These are phyloP conservation scores for Saturnia japonica DNA, from an alignment of 2,888 invertebrate genomes.

Conservation along the genomic window DNA sequence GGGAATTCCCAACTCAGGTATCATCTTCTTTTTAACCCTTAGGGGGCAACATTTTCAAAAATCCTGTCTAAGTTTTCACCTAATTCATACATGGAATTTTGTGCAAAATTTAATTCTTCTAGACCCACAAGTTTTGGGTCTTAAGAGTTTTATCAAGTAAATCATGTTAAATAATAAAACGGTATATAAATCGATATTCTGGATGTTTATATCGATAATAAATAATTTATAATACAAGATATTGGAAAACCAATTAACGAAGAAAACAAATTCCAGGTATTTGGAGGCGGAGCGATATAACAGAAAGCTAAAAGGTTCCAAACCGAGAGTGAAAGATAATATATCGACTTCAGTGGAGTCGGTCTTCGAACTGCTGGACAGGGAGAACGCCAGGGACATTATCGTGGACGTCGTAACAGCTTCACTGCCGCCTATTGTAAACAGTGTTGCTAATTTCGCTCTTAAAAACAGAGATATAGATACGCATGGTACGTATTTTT, in stretches of 20 bases:
- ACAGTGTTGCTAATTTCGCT: slow-evolving; percentile 61
- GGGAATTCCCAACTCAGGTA: too few relatives aligned
- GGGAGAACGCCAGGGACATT: slow-evolving; percentile 71
- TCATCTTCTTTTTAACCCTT: too few relatives aligned
- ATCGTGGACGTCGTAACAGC: slow-evolving; percentile 77
- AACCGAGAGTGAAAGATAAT: slow-evolving; percentile 58
- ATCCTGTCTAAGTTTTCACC: too few relatives aligned
- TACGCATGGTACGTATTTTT: slow-evolving; percentile 47
- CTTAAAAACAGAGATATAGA: slow-evolving; percentile 39
- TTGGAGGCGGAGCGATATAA: slow-evolving; percentile 81
- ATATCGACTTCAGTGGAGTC: slow-evolving; percentile 57
- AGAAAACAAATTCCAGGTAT: slow-evolving; percentile 54
- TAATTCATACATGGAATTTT: not conserved
- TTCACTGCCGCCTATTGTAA: slow-evolving; percentile 74
- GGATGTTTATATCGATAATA: not conserved
- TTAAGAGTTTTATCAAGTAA: not conserved
- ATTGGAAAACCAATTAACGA: not conserved
- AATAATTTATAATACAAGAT: not conserved
- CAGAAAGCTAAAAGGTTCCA: slow-evolving; percentile 51
- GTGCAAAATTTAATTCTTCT: not conserved
- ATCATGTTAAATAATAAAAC: not conserved
- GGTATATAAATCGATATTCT: not conserved
- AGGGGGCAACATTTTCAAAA: too few relatives aligned
- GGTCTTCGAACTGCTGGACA: slow-evolving; percentile 46
- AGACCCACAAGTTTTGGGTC: too few relatives aligned